Percentiles rank a stretch among this genome's conserved stretches.
phyloP scores from a whole-genome alignment of 2,888 invertebrate species.

The Celastrina argiolus region DNA sequence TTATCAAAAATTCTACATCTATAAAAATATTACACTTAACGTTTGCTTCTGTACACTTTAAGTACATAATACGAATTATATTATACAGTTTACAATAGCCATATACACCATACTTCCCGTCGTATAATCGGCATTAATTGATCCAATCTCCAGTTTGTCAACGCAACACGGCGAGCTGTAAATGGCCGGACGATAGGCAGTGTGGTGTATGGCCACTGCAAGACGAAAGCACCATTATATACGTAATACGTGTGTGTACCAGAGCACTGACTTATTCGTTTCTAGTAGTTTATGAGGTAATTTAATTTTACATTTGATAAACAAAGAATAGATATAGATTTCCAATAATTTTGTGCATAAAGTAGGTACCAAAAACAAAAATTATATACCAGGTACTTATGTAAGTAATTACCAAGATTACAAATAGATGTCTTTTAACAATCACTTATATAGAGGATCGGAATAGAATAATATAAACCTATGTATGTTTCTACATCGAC shows the following conservation, averaged over 20 bases:
- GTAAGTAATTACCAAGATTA: not conserved
- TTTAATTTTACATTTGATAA: too few species aligned
- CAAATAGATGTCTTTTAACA: not conserved
- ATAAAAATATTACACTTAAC: conserved; percentile 17
- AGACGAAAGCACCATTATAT: too few species aligned
- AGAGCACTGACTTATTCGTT: too few species aligned
- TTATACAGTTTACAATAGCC: not conserved
- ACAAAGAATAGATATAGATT: too few species aligned
- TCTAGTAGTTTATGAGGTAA: too few species aligned
- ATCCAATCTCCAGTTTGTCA: too few species aligned
- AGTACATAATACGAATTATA: not conserved
- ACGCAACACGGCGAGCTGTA: too few species aligned
- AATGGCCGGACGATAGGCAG: too few species aligned
- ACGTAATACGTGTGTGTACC: too few species aligned
- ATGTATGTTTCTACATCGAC: not conserved
- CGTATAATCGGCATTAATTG: too few species aligned
- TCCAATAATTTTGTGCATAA: not conserved
- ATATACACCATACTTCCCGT: not conserved
- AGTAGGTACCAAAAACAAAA: too few species aligned
- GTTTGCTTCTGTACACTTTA: not conserved
- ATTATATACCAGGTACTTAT: not conserved
- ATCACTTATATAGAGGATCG: not conserved
- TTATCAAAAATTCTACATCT: not conserved
- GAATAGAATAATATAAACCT: not conserved
- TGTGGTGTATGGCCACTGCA: too few species aligned